Evolutionary conservation across 2,113 vertebrate species (phyloP), one percentile per base, ranked within the genome.

Genomic region (Pomatostomus ruficeps): DNA sequence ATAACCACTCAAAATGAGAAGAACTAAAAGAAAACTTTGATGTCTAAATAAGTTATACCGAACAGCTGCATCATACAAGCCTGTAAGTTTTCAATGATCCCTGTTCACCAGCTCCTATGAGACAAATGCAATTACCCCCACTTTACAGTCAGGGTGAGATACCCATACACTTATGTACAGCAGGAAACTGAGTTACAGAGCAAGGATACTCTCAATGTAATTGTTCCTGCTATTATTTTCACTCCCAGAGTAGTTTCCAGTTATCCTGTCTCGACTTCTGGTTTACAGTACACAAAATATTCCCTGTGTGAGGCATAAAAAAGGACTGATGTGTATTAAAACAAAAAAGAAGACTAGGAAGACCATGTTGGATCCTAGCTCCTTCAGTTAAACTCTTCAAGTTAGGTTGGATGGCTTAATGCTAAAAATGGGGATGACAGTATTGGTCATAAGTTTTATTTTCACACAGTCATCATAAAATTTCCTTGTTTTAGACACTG

Each of bases 251-350:
- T 25, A 63, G 23, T 63, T 92, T 85, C 28, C 31, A 40, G 10
- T 36, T 67, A 36, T 59, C 12, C 33, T 75, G 25, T 12, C 26
- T 55, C 80, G 17, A 70, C 7, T 54, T 79, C 29, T 76, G 10
- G 2, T 25, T 79, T 83, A 13, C 19, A 71, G 19, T 13, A 11
- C 42, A 48, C 14, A 74, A 85, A n/a, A 25, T 61, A 45, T 45
- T 70, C 14, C 48, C 6, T 11, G 5, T 21, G 2, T 61, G 4
- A 74, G 19, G 22, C 7, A 57, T 49, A 16, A 52, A 70, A 77
- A 45, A 15, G 1, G 7, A 9, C 6, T 65, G 12, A 12, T 2
- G 1, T 26, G 9, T 33, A n/a, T 6, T 11, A 43, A 82, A 61
- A 11, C 1, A 21, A 12, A 43, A 38, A n/a, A 66, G 7, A 70